Percentiles rank a stretch among this genome's conserved stretches.
phyloP scores from a whole-genome alignment of 1,140 invertebrate genomes.

The Stegodyphus dumicola region DNA sequence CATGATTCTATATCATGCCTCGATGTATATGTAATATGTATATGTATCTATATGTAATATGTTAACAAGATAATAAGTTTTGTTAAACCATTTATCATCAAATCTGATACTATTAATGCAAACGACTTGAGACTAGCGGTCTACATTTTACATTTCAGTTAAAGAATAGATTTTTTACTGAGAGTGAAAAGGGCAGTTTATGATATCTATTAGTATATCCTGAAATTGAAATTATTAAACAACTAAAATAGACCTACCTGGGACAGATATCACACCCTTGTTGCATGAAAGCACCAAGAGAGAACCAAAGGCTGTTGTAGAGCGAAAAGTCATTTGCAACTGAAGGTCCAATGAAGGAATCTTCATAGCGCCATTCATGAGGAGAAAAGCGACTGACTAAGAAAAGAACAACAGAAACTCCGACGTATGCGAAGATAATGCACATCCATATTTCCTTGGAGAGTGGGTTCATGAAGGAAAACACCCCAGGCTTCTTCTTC shows the following conservation, averaged over 20 bases:
- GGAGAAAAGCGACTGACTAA: constrained; percentile 73
- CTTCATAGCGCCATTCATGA: constrained; percentile 69
- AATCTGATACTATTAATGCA: no score
- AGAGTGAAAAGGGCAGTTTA: no score
- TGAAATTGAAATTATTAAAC: not conserved
- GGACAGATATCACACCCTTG: constrained; percentile 74
- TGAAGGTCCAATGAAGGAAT: constrained; percentile 69
- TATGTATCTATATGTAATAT: no score
- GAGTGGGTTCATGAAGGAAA: constrained; percentile 74
- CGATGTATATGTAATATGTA: no score
- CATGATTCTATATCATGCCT: no score
- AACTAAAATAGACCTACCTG: constrained; percentile 67
- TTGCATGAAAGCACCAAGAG: constrained; percentile 74
- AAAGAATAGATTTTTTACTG: no score
- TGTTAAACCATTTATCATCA: no score
- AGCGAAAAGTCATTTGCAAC: constrained; percentile 74
- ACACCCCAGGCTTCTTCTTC: constrained; percentile 71
- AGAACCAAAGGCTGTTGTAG: constrained; percentile 73
- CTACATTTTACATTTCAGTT: no score
- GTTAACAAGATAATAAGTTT: no score
- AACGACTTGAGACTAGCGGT: no score
- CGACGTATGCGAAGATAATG: constrained; percentile 72
- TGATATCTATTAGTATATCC: not conserved
- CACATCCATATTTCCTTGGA: constrained; percentile 73
- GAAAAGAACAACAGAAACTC: constrained; percentile 71